Percentiles rank a stretch among this genome's conserved stretches.
Conservation (phyloP, 23 tunicate genomes). For the Corella eumyota region DNA sequence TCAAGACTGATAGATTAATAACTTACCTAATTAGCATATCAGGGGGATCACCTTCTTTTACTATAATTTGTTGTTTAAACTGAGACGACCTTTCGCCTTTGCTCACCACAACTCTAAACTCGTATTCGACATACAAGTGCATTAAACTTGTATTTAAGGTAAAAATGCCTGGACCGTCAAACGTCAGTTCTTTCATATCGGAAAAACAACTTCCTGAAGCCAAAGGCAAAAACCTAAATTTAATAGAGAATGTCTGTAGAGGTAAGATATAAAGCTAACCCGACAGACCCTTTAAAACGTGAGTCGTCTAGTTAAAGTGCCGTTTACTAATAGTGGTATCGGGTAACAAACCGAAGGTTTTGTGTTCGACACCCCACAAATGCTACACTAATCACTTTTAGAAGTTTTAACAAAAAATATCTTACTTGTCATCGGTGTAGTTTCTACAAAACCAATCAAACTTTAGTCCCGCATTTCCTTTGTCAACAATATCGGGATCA, state of each 20-base stretch:
- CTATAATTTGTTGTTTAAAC: slow-evolving; percentile 64
- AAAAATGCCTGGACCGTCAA: slow-evolving; percentile 49
- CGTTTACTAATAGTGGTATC: too few relatives aligned
- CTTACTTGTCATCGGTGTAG: slow-evolving; percentile 73
- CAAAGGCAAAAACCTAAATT: slow-evolving; percentile 45
- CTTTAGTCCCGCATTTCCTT: slow-evolving; percentile 10
- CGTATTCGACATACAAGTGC: slow-evolving; percentile 62
- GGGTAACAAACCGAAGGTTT: too few relatives aligned
- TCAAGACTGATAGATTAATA: not conserved
- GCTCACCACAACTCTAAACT: slow-evolving; percentile 43
- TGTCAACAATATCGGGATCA: slow-evolving; percentile 63
- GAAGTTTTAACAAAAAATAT: too few relatives aligned
- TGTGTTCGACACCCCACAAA: too few relatives aligned
- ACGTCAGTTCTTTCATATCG: slow-evolving; percentile 30
- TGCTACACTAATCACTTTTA: too few relatives aligned
- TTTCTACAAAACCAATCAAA: slow-evolving; percentile 74
- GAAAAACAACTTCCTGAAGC: slow-evolving; percentile 44
- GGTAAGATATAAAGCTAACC: not conserved
- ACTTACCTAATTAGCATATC: slow-evolving; percentile 77
- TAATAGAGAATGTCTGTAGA: not conserved
- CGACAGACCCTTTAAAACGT: too few relatives aligned
- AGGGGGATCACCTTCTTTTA: slow-evolving; percentile 96
- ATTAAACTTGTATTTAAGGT: slow-evolving; percentile 67
- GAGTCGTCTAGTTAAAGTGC: too few relatives aligned
- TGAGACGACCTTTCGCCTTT: slow-evolving; percentile 40